A percentile compares a stretch with the other conserved stretches of the same genome.
These are phyloP conservation scores for Otis tarda DNA, from an alignment of 2,113 vertebrate species.

Conservation along the genomic window DNA sequence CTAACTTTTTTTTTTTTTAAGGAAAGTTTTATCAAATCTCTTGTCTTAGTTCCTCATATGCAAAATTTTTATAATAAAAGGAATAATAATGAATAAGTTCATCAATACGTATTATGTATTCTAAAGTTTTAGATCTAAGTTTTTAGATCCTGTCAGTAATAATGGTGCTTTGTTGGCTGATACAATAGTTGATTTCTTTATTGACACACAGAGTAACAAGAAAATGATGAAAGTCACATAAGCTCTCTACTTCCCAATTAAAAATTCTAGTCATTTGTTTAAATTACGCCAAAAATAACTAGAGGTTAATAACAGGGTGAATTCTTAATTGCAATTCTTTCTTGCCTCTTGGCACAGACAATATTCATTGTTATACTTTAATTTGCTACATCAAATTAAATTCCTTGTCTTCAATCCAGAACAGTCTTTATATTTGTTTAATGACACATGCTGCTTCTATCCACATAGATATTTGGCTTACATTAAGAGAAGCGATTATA, in stretches of 20 bases:
- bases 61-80: not conserved
- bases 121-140: not conserved
- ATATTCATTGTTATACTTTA: slow-evolving; percentile 61
- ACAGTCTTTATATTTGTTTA: slow-evolving; percentile 47
- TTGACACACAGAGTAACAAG: not conserved
- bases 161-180: not conserved
- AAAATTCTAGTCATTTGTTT: slow-evolving; percentile 19
- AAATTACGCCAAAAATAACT: slow-evolving; percentile 55
- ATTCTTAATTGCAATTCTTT: slow-evolving; percentile 61
- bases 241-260: not conserved
- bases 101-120: not conserved
- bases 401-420: slow-evolving; percentile 46
- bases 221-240: not conserved
- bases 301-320: slow-evolving; percentile 51
- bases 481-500: slow-evolving; percentile 14
- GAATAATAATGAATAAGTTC: not conserved
- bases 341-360: slow-evolving; percentile 35
- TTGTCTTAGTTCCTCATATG: not conserved
- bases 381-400: slow-evolving; percentile 67
- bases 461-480: slow-evolving; percentile 28
- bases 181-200: not conserved
- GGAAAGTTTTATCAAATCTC: not conserved
- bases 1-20: not conserved
- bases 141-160: not conserved
- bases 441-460: slow-evolving; percentile 1